Percentiles rank a stretch among this genome's conserved stretches.
These are phyloP conservation scores for Bilobella aurantiaca DNA, from an alignment of 1,140 invertebrate species.

Conservation along the genomic window DNA sequence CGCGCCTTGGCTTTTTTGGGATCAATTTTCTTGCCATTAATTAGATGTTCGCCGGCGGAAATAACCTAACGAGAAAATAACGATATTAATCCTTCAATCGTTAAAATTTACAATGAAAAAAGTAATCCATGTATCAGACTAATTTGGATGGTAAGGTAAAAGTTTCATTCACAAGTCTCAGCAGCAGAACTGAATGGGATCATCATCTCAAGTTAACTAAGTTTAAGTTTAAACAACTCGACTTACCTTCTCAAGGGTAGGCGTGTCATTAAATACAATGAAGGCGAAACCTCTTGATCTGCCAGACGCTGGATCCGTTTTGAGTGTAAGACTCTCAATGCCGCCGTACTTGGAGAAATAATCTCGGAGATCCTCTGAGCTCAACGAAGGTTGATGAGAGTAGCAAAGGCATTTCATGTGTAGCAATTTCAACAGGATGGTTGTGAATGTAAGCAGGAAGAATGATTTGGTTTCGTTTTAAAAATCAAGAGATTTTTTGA, in stretches of 20 bases:
- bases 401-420: conserved; percentile 31
- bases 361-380: conserved; percentile 80
- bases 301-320: conserved; percentile 81
- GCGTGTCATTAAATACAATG: conserved; percentile 79
- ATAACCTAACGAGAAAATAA: conserved; percentile 49
- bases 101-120: neutral
- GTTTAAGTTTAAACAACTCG: neutral
- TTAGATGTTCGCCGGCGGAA: conserved; percentile 70
- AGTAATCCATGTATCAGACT: conserved; percentile 4
- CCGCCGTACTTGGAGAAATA: conserved; percentile 81
- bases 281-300: conserved; percentile 86
- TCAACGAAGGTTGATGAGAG: conserved; percentile 21
- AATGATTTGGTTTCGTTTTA: neutral
- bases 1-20: conserved; percentile 89
- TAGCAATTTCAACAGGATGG: conserved; percentile 24
- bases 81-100: neutral
- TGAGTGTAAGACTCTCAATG: conserved; percentile 86
- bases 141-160: conserved; percentile 19
- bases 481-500: neutral
- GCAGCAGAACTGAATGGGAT: conserved; percentile 19
- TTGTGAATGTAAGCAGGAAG: conserved; percentile 6
- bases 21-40: conserved; percentile 88
- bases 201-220: conserved; percentile 11
- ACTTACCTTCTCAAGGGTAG: conserved; percentile 76
- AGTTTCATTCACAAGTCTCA: conserved; percentile 13